These are phyloP conservation scores for Microplitis manilae DNA, from an alignment of 2,888 invertebrate species.

Conservation along the genomic window DNA sequence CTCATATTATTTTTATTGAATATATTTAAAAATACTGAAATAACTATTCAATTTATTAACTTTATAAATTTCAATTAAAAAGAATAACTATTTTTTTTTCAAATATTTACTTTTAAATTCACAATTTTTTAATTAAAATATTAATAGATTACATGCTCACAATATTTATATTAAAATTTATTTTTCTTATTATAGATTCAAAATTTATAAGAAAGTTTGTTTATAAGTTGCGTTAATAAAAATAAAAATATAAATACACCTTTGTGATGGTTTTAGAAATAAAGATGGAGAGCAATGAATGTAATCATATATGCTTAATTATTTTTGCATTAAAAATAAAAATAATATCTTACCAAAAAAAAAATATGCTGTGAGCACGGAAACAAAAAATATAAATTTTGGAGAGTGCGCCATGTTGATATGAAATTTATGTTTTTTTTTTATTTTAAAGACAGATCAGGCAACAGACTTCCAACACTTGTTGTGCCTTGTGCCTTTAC, in stretches of 20 bases:
- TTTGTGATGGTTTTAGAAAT: background rate
- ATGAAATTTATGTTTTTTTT: background rate
- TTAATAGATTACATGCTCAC: no score
- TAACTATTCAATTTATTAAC: no score
- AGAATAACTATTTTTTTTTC: no score
- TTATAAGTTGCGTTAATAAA: no score
- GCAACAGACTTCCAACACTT: slow-evolving; percentile 41
- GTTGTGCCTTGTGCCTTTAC: slow-evolving; percentile 38
- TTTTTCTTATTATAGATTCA: no score
- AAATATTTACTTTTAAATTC: no score
- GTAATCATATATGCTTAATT: background rate
- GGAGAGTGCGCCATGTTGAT: background rate
- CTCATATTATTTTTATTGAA: background rate
- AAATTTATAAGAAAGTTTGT: no score
- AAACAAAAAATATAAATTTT: background rate
- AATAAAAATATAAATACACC: background rate
- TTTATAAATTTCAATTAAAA: no score
- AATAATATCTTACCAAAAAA: background rate
- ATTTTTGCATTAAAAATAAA: background rate
- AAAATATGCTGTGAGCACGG: background rate
- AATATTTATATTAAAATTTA: no score
- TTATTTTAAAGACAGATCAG: background rate
- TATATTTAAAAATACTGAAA: background rate
- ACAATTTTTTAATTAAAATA: no score
- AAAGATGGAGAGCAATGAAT: background rate